Evolutionary conservation across 2,797 vertebrate species (phyloP).

Genomic region (Hylomyscus alleni): DNA sequence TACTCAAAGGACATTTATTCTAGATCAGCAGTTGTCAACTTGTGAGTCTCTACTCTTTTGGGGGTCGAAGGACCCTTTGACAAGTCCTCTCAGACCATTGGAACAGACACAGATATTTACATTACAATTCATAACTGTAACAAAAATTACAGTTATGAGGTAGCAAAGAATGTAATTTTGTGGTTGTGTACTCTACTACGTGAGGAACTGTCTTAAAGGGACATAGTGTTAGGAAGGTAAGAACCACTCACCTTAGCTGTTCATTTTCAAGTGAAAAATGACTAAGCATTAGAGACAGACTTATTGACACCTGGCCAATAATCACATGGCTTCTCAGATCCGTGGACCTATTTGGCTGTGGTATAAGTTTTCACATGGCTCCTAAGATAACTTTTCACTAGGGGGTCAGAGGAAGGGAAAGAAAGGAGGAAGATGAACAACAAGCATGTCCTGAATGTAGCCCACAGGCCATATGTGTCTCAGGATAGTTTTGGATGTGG

Average conservation of each 20-base stretch:
- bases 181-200: not conserved
- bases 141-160: not conserved
- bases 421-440: not conserved
- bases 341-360: conserved; percentile 4
- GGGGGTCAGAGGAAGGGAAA: not conserved
- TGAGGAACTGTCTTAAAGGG: not conserved
- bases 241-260: not conserved
- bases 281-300: not conserved
- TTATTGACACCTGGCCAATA: not conserved
- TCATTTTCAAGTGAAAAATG: not conserved
- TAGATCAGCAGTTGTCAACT: not conserved
- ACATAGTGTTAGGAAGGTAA: not conserved
- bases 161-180: not conserved
- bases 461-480: not conserved
- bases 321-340: not conserved
- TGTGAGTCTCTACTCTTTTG: not conserved
- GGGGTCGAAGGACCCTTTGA: not conserved
- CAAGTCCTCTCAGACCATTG: not conserved
- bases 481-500: not conserved
- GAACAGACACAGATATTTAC: not conserved
- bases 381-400: conserved; percentile 67
- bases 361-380: conserved; percentile 55
- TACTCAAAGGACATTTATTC: not conserved
- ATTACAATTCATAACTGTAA: not conserved
- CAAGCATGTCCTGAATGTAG: not conserved